Percentiles rank a stretch among this genome's conserved stretches.
Conservation (phyloP, 2,113 vertebrate species). For the Cyanocitta stelleri region DNA sequence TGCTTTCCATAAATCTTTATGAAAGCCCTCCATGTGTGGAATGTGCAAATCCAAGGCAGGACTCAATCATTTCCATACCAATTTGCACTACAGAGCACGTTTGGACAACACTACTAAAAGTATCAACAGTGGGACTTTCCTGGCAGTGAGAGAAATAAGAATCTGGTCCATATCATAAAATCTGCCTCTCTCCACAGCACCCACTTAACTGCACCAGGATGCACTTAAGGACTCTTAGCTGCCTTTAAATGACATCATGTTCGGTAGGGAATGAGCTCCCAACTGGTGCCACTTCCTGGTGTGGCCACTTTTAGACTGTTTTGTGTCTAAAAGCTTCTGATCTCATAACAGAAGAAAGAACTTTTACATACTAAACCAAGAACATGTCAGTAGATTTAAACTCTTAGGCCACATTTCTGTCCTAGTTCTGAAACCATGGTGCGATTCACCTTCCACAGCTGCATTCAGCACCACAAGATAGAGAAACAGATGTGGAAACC, state of each 20-base stretch:
- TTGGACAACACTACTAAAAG: background rate
- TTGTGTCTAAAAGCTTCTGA: background rate
- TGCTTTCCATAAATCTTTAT: background rate
- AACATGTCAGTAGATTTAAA: background rate
- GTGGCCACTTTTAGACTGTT: background rate
- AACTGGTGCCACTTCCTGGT: rapidly evolving
- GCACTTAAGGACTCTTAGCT: background rate
- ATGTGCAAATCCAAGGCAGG: background rate
- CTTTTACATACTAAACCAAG: background rate
- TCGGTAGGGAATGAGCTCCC: background rate
- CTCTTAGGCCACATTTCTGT: background rate
- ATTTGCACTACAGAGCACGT: rapidly evolving
- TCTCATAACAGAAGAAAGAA: background rate
- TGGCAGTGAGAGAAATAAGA: background rate
- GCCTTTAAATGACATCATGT: background rate
- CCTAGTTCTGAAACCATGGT: background rate
- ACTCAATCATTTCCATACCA: background rate
- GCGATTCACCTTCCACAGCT: background rate
- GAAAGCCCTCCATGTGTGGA: background rate
- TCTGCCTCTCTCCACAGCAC: background rate
- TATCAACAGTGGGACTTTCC: background rate
- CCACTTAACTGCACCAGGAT: background rate
- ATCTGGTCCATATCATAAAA: background rate
- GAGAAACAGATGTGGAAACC: background rate
- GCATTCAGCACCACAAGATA: background rate